Conservation (phyloP, 2,797 vertebrate species). For the Rhinogobio ventralis region DNA sequence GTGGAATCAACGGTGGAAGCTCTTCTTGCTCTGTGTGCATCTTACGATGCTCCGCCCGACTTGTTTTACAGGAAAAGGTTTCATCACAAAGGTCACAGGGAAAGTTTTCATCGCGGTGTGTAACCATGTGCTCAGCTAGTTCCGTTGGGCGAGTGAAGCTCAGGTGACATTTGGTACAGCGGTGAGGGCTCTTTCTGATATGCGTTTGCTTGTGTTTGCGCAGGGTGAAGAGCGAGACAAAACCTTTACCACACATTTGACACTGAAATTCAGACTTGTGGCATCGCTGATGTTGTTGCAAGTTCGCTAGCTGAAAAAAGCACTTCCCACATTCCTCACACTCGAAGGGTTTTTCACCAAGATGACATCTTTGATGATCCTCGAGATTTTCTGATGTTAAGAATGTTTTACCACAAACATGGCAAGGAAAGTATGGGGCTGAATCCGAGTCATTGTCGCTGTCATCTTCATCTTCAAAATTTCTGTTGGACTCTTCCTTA, state of each 20-base stretch:
- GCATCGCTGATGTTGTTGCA: slow-evolving; percentile 82
- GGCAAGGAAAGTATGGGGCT: slow-evolving; percentile 83
- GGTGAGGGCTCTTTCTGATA: slow-evolving; percentile 76
- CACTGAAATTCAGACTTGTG: slow-evolving; percentile 85
- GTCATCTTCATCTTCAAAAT: slow-evolving; percentile 63
- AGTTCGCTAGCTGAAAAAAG: slow-evolving; percentile 78
- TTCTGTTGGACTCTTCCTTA: slow-evolving; percentile 58
- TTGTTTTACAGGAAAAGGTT: slow-evolving; percentile 79
- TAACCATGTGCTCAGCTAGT: slow-evolving; percentile 79
- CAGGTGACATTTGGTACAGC: slow-evolving; percentile 78
- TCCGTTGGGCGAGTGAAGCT: slow-evolving; percentile 74
- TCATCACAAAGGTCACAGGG: slow-evolving; percentile 82
- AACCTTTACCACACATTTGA: slow-evolving; percentile 79
- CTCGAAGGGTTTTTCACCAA: slow-evolving; percentile 83
- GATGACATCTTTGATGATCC: slow-evolving; percentile 83
- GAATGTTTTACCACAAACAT: slow-evolving; percentile 85
- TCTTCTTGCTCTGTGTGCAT: slow-evolving; percentile 65
- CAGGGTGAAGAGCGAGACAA: slow-evolving; percentile 79
- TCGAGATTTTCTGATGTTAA: slow-evolving; percentile 81
- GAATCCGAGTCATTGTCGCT: slow-evolving; percentile 77
- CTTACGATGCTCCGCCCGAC: slow-evolving; percentile 80
- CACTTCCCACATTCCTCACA: slow-evolving; percentile 83
- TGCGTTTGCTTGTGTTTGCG: slow-evolving; percentile 81
- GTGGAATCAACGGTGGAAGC: slow-evolving; percentile 58
- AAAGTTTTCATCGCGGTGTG: slow-evolving; percentile 81